Evolutionary conservation across 2,113 vertebrate species (phyloP).

Genomic region (Rattus norvegicus): GRCr8 NC_086019.1:52000501-52001000

Average conservation of each 20-base stretch:
- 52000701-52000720: no score
- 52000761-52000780: neutral
- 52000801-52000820: neutral
- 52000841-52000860: neutral
- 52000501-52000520: neutral
- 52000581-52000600: neutral
- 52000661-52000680: neutral
- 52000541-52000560: neutral
- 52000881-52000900: neutral
- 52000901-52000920: no score
- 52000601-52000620: neutral
- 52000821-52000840: neutral
- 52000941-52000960: neutral
- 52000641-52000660: neutral
- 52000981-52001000: rapidly evolving
- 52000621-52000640: neutral
- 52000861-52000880: neutral
- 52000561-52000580: neutral
- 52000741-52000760: neutral
- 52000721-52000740: neutral
- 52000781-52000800: neutral
- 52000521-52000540: neutral
- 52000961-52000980: neutral
- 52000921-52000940: neutral
- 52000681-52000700: neutral